Evolutionary conservation across 2,888 invertebrate species (phyloP), one percentile per base, ranked within the genome.

Genomic region (Alcis repandata): DNA sequence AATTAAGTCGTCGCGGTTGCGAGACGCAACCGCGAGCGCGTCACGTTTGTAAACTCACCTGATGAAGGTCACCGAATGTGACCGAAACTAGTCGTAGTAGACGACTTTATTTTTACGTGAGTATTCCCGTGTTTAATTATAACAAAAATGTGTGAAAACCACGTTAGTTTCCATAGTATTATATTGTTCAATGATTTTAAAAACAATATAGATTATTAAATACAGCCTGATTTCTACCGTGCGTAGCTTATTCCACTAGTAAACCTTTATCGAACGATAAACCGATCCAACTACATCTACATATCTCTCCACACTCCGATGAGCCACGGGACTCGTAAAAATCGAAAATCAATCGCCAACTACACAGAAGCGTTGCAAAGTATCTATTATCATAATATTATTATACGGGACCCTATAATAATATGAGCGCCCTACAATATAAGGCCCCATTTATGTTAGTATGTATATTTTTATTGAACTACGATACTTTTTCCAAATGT

Each of bases 321-420:
- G 62, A 51, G 20, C 19, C 20, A 63, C 13, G 72, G 72, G 68
- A 74, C 45, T 27, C 41, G 15, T 45, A 77, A 80, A 78, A 80
- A 80, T 77, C 77, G 80, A 74, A 79, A 82, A 82, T 80, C 84
- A 83, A 82, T 85, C 82, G 79, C 82, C 80, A 78, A 79, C 79
- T 80, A 80, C 79, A 79, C 77, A 74, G 75, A 74, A 75, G 76
- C 83, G 82, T 78, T 79, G 75, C 77, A 67, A 82, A 83, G 83
- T 77, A 73, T 71, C 84, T 72, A 83, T 84, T 84, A 83, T 77
- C 82, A 82, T 85, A 84, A 84, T 83, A 82, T 76, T 82, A 85
- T 83, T 79, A 84, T 82, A 45, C 79, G 77, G 76, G 73, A 69
- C 78, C 83, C 45, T 19, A 51, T 60, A 36, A 59, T 64, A 64